Evolutionary conservation across 1,140 invertebrate species (phyloP).

Genomic region (Ooceraea biroi): DNA sequence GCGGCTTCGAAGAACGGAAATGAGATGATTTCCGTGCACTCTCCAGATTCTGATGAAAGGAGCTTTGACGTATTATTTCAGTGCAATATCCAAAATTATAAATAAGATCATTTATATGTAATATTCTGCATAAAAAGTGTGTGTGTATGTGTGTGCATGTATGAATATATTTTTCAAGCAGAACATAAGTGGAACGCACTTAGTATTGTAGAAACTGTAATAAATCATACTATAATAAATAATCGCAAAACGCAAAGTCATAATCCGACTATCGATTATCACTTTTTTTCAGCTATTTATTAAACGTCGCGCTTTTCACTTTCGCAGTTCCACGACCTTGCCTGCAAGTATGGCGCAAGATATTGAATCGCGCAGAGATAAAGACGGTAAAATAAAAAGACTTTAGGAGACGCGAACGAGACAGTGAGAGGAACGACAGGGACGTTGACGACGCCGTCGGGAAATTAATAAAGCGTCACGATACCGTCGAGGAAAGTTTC

Average conservation of each 20-base stretch:
- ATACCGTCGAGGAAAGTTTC: constrained; percentile 65
- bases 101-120: background rate
- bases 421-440: background rate
- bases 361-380: constrained; percentile 1
- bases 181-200: no score
- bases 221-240: constrained; percentile 29
- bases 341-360: background rate
- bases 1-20: constrained; percentile 27
- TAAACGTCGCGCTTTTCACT: constrained; percentile 25
- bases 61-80: no score
- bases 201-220: no score
- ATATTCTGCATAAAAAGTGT: background rate
- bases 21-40: background rate
- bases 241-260: background rate
- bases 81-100: constrained; percentile 5
- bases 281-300: background rate
- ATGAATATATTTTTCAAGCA: background rate
- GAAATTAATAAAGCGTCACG: constrained; percentile 76
- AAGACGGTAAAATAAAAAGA: constrained; percentile 25
- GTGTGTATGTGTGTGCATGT: no score
- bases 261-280: background rate
- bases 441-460: constrained; percentile 58
- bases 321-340: constrained; percentile 29
- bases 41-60: no score
- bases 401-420: constrained; percentile 6